A percentile compares a stretch with the other conserved stretches of the same genome.
These are phyloP conservation scores for Nycticebus coucang DNA, from an alignment of 2,113 vertebrate genomes.

Conservation along the genomic window DNA sequence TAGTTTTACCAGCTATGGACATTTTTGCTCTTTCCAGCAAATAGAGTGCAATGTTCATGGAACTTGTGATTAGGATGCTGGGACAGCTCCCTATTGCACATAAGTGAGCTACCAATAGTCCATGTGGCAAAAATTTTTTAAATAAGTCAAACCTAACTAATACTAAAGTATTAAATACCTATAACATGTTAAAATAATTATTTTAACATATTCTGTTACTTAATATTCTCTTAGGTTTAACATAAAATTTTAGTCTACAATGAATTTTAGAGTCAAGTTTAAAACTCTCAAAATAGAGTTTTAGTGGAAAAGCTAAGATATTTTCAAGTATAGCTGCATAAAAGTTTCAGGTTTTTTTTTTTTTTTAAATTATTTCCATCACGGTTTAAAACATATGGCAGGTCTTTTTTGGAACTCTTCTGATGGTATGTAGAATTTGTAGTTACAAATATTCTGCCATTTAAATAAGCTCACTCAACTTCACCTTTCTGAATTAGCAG, in stretches of 20 bases:
- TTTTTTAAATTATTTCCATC: slow-evolving; percentile 61
- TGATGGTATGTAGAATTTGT: slow-evolving; percentile 80
- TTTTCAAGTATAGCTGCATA: slow-evolving; percentile 76
- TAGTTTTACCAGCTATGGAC: neutral
- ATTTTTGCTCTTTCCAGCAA: neutral
- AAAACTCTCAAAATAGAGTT: slow-evolving; percentile 73
- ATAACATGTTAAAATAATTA: slow-evolving; percentile 20
- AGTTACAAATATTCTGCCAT: slow-evolving; percentile 84
- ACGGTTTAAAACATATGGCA: slow-evolving; percentile 81
- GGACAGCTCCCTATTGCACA: neutral
- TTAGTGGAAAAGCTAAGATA: slow-evolving; percentile 78
- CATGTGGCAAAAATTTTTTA: neutral
- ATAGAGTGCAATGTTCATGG: neutral
- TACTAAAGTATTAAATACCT: slow-evolving; percentile 19
- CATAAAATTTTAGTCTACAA: slow-evolving; percentile 9
- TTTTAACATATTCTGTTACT: slow-evolving; percentile 17
- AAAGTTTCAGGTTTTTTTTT: slow-evolving; percentile 74
- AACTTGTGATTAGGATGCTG: neutral
- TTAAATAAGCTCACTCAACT: slow-evolving; percentile 84
- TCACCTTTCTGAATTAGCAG: slow-evolving; percentile 85
- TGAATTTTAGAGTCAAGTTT: slow-evolving; percentile 73
- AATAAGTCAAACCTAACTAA: neutral
- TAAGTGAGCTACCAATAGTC: neutral
- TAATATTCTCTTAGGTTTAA: slow-evolving; percentile 51
- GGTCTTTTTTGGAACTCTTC: slow-evolving; percentile 76